A percentile compares a stretch with the other conserved stretches of the same genome.
These are phyloP conservation scores for Drosophila athabasca DNA, from an alignment of 1,140 invertebrate genomes.

Conservation along the genomic window DNA sequence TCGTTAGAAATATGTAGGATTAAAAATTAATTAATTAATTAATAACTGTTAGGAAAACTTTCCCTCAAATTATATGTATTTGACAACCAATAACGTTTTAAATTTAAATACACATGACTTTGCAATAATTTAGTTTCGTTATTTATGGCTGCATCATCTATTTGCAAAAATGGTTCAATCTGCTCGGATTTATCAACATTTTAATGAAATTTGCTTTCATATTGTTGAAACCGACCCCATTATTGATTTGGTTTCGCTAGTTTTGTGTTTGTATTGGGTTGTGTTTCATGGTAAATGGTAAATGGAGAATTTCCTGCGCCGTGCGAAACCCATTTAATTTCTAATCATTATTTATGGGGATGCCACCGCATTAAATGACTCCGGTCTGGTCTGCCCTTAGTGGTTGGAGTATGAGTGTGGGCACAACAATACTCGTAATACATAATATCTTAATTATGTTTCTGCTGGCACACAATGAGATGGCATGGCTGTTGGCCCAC, in stretches of 20 bases:
- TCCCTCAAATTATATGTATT: too few relatives aligned
- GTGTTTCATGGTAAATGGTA: not conserved
- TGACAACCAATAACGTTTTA: too few relatives aligned
- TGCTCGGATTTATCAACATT: slow-evolving; percentile 5
- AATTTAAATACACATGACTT: too few relatives aligned
- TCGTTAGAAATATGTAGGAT: too few relatives aligned
- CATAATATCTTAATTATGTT: slow-evolving; percentile 71
- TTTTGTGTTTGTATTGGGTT: slow-evolving; percentile 3
- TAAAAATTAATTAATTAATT: too few relatives aligned
- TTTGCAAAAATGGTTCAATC: too few relatives aligned
- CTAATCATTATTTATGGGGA: slow-evolving; percentile 72
- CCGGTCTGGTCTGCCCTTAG: slow-evolving; percentile 9
- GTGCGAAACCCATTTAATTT: slow-evolving; percentile 58
- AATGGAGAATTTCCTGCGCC: slow-evolving; percentile 26
- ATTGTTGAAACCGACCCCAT: slow-evolving; percentile 4
- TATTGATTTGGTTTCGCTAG: slow-evolving; percentile 24
- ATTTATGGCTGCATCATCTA: too few relatives aligned
- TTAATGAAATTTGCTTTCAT: slow-evolving; percentile 25
- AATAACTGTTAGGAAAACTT: too few relatives aligned
- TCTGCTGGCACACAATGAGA: slow-evolving; percentile 29
- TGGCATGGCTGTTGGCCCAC: slow-evolving; percentile 35
- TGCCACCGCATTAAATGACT: slow-evolving; percentile 26
- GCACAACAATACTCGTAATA: slow-evolving; percentile 24
- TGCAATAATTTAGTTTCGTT: too few relatives aligned
- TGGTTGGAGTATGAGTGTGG: slow-evolving; percentile 9